Evolutionary conservation across 2,113 vertebrate genomes (phyloP), one percentile per base, ranked within the genome.

Genomic region (Hemicordylus capensis): DNA sequence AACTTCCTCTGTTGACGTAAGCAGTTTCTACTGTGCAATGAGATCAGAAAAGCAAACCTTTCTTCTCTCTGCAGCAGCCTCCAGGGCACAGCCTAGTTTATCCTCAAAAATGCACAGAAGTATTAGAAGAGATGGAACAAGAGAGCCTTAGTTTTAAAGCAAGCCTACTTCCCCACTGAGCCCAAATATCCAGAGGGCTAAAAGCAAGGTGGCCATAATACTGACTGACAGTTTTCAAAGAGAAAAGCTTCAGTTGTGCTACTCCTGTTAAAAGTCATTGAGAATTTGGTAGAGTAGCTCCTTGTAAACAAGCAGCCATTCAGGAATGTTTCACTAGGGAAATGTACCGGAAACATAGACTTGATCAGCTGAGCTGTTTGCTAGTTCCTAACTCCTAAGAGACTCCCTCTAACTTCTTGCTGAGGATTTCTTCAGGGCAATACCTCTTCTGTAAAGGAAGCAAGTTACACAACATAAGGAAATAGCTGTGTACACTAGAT

Each of bases 391-490:
- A 80, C 69, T 88, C 88, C 80, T 85, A n/a, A 63, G 80, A 88
- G 78, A 81, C 22, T 10, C 46, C 74, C 22, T 89, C 87, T 85
- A 80, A 77, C 3, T 22, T 67, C 58, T 90, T 82, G 56, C 56
- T 92, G 72, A 91, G 87, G 59, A 73, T 83, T 84, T 78, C 72
- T 80, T 87, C 11, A 73, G 34, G 72, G 44, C 61, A 75, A 83
- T 86, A 87, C 2, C 39, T 66, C 64, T 54, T 63, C 79, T 85
- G 64, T 74, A 67, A 56, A 85, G 83, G 87, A 6, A 93, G 84
- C 73, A 89, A 72, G 74, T 86, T 89, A 79, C 74, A 87, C 87
- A 58, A 87, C 54, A 73, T 73, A 42, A 92, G 91, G 86, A 92
- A 94, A 80, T 81, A 92, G 72, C 85, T 90, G 87, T 77, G 48